Conservation (phyloP, 1,140 invertebrate genomes). For the Drosophila mayri region DNA sequence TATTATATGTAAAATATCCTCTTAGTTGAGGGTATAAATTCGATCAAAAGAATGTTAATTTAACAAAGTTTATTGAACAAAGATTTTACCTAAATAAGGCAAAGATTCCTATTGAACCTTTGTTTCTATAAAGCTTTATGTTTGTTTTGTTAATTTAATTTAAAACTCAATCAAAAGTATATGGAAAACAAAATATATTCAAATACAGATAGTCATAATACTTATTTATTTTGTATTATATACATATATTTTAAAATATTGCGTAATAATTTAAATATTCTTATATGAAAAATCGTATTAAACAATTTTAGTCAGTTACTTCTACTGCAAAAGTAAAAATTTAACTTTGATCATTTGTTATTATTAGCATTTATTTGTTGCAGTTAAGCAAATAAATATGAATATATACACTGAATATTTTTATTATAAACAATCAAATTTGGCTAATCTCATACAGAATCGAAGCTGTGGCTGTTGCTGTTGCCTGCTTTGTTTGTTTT, state of each 20-base stretch:
- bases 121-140: neutral
- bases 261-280: neutral
- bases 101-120: neutral
- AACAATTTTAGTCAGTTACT: neutral
- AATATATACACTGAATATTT: neutral
- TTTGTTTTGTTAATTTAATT: neutral
- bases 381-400: neutral
- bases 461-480: constrained; percentile 26
- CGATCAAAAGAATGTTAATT: no score
- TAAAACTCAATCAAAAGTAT: neutral
- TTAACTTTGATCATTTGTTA: neutral
- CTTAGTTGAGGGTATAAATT: neutral
- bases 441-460: constrained; percentile 14
- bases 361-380: neutral
- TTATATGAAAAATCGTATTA: neutral
- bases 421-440: neutral
- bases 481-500: constrained; percentile 43
- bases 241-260: neutral
- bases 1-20: neutral
- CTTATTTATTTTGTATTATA: neutral
- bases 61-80: no score
- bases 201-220: neutral
- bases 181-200: neutral
- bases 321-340: neutral
- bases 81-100: no score